Conservation (phyloP, 1,140 invertebrate species). For the Macrostomum lignano region DNA sequence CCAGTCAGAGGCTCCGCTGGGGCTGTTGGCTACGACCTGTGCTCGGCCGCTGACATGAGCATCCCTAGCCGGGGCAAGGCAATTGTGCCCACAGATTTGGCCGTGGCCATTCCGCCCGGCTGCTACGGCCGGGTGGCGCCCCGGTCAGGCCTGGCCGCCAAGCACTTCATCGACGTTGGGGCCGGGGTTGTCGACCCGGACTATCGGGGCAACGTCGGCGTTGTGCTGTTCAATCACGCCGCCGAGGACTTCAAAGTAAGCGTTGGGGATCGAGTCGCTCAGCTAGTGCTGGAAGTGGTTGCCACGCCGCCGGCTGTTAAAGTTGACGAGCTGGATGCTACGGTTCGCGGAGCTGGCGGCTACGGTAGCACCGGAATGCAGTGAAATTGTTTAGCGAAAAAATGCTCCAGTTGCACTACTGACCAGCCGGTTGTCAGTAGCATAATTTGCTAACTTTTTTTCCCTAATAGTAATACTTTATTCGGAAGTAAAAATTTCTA, state of each 20-base stretch:
- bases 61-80: slow-evolving; percentile 55
- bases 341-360: slow-evolving; percentile 43
- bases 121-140: slow-evolving; percentile 84
- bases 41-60: slow-evolving; percentile 54
- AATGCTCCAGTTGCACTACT: too few relatives aligned
- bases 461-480: too few relatives aligned
- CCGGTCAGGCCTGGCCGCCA: slow-evolving; percentile 68
- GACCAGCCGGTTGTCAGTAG: too few relatives aligned
- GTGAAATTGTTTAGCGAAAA: too few relatives aligned
- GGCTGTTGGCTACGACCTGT: slow-evolving; percentile 67
- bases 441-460: too few relatives aligned
- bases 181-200: slow-evolving; percentile 75
- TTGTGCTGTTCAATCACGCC: slow-evolving; percentile 71
- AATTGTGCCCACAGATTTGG: slow-evolving; percentile 64
- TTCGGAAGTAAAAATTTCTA: too few relatives aligned
- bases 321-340: slow-evolving; percentile 39
- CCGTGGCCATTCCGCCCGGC: slow-evolving; percentile 41
- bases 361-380: slow-evolving; percentile 51
- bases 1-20: slow-evolving; percentile 50
- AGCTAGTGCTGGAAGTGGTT: slow-evolving; percentile 77
- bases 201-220: slow-evolving; percentile 67
- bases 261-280: slow-evolving; percentile 70
- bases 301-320: slow-evolving; percentile 52
- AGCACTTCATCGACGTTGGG: slow-evolving; percentile 83
- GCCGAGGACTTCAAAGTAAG: slow-evolving; percentile 34